phyloP scores from a whole-genome alignment of 2,888 invertebrate genomes.

The Acanthopleura granulata region DNA sequence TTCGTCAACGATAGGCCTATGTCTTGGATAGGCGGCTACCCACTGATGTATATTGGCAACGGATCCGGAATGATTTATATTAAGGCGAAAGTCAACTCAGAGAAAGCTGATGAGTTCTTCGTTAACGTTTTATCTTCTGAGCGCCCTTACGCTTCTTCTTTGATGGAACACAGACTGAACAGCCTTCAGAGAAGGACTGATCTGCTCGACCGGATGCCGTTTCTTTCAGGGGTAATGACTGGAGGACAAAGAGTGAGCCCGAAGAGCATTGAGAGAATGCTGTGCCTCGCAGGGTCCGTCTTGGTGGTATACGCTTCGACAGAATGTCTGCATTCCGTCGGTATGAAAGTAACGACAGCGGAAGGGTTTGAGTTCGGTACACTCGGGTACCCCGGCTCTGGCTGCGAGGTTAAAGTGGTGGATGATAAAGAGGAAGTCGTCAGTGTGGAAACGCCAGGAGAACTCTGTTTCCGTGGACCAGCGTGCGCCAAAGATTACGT shows the following conservation, averaged over 20 bases:
- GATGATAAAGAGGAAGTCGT: not conserved
- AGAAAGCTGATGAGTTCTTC: not conserved
- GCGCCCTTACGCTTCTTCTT: not conserved
- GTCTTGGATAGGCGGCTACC: constrained; percentile 2
- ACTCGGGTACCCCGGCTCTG: not conserved
- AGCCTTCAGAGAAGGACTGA: not conserved
- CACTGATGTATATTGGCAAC: not conserved
- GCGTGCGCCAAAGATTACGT: not conserved
- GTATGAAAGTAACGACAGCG: not conserved
- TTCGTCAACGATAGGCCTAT: constrained; percentile 17
- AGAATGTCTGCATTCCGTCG: not conserved
- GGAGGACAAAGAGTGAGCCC: not conserved
- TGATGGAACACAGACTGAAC: not conserved
- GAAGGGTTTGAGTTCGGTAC: not conserved
- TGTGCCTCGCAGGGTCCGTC: not conserved
- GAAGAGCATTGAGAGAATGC: not conserved
- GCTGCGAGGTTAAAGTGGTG: not conserved
- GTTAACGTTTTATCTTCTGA: not conserved
- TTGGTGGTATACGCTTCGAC: not conserved
- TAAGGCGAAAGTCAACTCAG: not conserved
- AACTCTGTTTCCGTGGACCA: not conserved
- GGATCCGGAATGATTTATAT: not conserved
- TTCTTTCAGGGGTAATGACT: not conserved
- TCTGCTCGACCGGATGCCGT: not conserved
- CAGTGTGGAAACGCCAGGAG: not conserved